Conservation (phyloP, 35 echinoderm and acorn worm genomes). For the Holothuria glaberrima region DNA sequence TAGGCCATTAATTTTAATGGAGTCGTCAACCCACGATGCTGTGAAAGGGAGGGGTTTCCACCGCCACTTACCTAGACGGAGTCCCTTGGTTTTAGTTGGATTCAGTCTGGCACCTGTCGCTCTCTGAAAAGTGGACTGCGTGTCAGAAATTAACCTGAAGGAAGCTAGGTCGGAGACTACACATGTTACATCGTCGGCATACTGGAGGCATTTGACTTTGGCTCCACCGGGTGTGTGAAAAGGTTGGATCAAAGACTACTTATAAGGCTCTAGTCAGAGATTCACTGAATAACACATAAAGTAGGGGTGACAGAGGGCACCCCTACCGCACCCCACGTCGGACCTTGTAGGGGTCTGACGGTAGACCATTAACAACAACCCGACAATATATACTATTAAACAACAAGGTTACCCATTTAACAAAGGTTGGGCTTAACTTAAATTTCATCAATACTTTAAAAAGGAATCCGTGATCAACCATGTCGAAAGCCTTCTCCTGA, state of each 20-base stretch:
- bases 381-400: neutral
- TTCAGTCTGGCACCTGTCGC: conserved; percentile 25
- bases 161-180: neutral
- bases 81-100: conserved; percentile 10
- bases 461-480: too few species aligned
- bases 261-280: conserved; percentile 1
- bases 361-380: neutral
- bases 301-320: too few species aligned
- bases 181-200: conserved; percentile 9
- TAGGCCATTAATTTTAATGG: neutral
- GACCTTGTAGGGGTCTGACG: neutral
- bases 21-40: neutral
- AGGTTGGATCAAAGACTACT: neutral
- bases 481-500: too few species aligned
- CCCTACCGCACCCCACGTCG: neutral
- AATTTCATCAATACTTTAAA: too few species aligned
- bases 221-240: neutral
- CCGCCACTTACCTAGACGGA: conserved; percentile 22
- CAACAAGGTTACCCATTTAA: neutral
- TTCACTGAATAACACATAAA: neutral
- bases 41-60: neutral
- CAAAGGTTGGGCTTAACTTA: neutral
- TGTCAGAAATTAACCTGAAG: neutral
- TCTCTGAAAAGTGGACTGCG: neutral
- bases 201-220: conserved; percentile 5